These are phyloP conservation scores for Salarias fasciatus DNA, from an alignment of 2,797 vertebrate species.

Conservation along the genomic window DNA sequence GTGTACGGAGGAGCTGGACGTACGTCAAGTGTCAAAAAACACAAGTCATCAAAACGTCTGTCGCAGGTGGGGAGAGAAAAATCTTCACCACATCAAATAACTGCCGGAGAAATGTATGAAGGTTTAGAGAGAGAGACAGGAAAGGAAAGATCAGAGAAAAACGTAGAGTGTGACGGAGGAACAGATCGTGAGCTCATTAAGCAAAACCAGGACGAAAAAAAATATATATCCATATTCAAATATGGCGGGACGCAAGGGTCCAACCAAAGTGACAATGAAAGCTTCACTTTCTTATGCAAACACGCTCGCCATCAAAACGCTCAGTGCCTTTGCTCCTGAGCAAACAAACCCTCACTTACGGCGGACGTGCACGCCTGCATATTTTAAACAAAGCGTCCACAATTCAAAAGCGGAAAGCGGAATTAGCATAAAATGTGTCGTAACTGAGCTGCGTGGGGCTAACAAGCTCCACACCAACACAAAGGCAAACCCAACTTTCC, in stretches of 20 bases:
- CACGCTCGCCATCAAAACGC: slow-evolving; percentile 17
- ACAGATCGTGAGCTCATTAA: slow-evolving; percentile 53
- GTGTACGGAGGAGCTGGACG: slow-evolving; percentile 25
- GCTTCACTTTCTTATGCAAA: slow-evolving; percentile 29
- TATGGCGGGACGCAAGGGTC: slow-evolving; percentile 56
- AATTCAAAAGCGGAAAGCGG: slow-evolving; percentile 57
- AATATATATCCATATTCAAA: slow-evolving; percentile 67
- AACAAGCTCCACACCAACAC: slow-evolving; percentile 60
- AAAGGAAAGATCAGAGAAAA: slow-evolving; percentile 51
- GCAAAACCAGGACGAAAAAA: slow-evolving; percentile 26
- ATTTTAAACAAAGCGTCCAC: slow-evolving; percentile 55
- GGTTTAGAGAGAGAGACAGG: slow-evolving; percentile 1
- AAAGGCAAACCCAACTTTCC: slow-evolving; percentile 21
- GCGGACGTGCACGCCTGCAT: slow-evolving; percentile 15
- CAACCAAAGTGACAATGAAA: slow-evolving; percentile 53
- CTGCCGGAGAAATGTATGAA: slow-evolving; percentile 29
- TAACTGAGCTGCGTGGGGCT: slow-evolving; percentile 70
- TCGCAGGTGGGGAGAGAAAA: slow-evolving; percentile 28
- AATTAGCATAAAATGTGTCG: slow-evolving; percentile 70
- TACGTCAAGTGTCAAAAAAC: no score
- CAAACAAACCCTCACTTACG: slow-evolving; percentile 14
- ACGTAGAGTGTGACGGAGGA: slow-evolving; percentile 16
- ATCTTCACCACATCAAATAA: slow-evolving; percentile 40
- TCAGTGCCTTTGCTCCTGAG: slow-evolving; percentile 9
- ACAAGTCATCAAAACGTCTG: slow-evolving; percentile 32